These are phyloP conservation scores for Dryas iulia DNA, from an alignment of 1,140 invertebrate species.

Conservation along the genomic window DNA sequence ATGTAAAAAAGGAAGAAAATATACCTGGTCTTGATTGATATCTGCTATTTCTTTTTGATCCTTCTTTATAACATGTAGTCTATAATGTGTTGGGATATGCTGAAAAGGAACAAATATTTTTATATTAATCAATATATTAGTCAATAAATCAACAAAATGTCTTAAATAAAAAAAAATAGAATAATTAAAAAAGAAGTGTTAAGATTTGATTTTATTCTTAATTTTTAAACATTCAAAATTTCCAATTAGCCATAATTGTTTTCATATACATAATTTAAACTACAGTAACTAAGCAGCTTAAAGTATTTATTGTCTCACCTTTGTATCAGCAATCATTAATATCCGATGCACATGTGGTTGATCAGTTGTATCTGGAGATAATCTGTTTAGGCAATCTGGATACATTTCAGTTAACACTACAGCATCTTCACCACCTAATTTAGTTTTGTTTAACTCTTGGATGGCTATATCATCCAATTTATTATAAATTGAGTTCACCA, in stretches of 20 bases:
- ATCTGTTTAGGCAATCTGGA: constrained; percentile 61
- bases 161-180: too few relatives aligned
- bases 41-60: constrained; percentile 42
- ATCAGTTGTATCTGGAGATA: constrained; percentile 69
- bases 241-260: not conserved
- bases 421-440: constrained; percentile 52
- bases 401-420: constrained; percentile 66
- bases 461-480: constrained; percentile 58
- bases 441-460: constrained; percentile 41
- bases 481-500: constrained; percentile 54
- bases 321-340: constrained; percentile 72
- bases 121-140: too few relatives aligned
- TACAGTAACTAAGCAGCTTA: too few relatives aligned
- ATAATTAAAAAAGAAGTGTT: too few relatives aligned
- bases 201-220: too few relatives aligned
- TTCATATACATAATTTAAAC: too few relatives aligned
- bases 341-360: constrained; percentile 60
- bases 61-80: constrained; percentile 56
- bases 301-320: constrained; percentile 60
- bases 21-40: constrained; percentile 41
- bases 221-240: too few relatives aligned
- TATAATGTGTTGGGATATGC: constrained; percentile 65
- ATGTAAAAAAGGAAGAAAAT: too few relatives aligned
- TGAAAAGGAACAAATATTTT: constrained; percentile 36
- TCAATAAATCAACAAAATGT: too few relatives aligned